Evolutionary conservation across 1,140 invertebrate species (phyloP), one percentile per base, ranked within the genome.

Genomic region (Bicyclus anynana): DNA sequence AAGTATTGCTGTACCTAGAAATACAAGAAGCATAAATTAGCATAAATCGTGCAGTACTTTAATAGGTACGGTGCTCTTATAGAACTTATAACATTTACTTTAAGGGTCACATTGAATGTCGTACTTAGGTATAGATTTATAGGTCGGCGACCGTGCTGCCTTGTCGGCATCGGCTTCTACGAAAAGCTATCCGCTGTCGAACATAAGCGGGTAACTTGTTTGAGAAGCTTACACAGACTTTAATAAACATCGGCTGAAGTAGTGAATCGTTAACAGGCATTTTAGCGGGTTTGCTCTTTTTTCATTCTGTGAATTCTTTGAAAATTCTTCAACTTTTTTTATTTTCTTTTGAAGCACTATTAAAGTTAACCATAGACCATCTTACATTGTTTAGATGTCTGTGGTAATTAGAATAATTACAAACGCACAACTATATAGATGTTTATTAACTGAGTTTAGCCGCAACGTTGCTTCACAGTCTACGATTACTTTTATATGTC

Each of bases 121-220:
- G 37, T 44, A 44, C 18, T 20, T 20, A n/a, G 29, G 29, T 33
- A 44, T 44, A 44, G 40, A 20, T 20, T 44, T 20, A 44, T 44
- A 44, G 40, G 40, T 44, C 40, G 40, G 40, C 40, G 40, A 44
- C 40, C 40, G 40, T 44, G 40, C 40, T 44, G 46, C 48, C 51
- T 52, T 61, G 67, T 67, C 44, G 35, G 59, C 42, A 44, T 57
- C 29, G 21, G 55, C 14, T 75, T 77, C 78, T 63, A 65, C 65
- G 78, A 77, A 79, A 74, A 65, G 60, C 62, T 62, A 75, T 76
- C 76, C 60, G 57, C 57, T 66, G 60, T 49, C 52, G 53, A 51
- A 55, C 38, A 35, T 44, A 52, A 48, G 49, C 46, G 40, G 35
- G 59, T 62, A 51, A 65, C 35, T 38, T 33, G 53, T 44, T 51